These are phyloP conservation scores for Argya squamiceps DNA, from an alignment of 2,797 vertebrate species.

Conservation along the genomic window DNA sequence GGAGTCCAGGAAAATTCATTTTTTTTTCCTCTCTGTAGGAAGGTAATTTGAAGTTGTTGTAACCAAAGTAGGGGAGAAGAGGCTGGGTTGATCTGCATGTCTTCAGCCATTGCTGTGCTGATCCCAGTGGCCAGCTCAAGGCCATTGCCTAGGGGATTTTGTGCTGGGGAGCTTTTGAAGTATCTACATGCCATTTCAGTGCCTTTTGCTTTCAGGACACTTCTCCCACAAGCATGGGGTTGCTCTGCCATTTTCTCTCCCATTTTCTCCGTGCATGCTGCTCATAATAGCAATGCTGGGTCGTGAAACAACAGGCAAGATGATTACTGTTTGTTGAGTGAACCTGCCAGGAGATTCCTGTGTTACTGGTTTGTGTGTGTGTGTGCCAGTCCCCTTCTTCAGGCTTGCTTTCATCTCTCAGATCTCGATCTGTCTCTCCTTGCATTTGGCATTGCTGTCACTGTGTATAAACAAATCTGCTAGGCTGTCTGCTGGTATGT, in stretches of 20 bases:
- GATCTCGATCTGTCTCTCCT: constrained; percentile 19
- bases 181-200: fast-evolving
- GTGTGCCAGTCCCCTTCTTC: not conserved
- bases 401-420: constrained; percentile 29
- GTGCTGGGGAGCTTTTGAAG: not conserved
- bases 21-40: not conserved
- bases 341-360: constrained; percentile 30
- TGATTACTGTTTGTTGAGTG: not conserved
- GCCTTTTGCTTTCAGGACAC: not conserved
- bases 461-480: constrained; percentile 29
- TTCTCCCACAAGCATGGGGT: not conserved
- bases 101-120: not conserved
- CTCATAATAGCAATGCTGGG: not conserved
- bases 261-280: not conserved
- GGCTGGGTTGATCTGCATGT: fast-evolving
- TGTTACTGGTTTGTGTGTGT: constrained; percentile 1
- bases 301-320: fast-evolving
- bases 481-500: not conserved
- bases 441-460: not conserved
- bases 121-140: not conserved
- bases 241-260: not conserved
- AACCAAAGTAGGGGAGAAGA: not conserved
- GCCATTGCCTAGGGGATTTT: not conserved
- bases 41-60: not conserved
- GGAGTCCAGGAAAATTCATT: not conserved